Base-by-base conservation (phyloP, 2,888 invertebrate genomes). In the Eristalis arbustorum region DNA sequence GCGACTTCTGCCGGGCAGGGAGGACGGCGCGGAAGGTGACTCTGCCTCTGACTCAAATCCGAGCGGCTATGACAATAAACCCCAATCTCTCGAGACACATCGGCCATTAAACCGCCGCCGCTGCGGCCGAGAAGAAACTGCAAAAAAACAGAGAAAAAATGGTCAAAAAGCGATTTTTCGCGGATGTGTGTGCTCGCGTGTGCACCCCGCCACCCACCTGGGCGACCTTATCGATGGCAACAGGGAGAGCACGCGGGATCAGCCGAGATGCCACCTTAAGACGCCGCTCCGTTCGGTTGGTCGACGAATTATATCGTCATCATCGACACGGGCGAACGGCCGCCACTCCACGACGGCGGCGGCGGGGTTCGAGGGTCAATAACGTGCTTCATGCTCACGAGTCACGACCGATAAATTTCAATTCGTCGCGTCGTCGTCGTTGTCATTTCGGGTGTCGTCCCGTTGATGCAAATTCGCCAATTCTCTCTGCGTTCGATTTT, bases 61-160 rank as follows among this genome's bases (percentile, higher is more conserved):
- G 59, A 59, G 3, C 25, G 18, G 49, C 49, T 49, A 49, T 49
- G 49, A 49, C 49, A 49, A 49, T 49, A 49, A 49, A 18, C 18
- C 18, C 49, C 49, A 85, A 76, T 85, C 81, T 85, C 84, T 59
- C 28, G 81, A 74, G 72, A 76, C 72, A 68, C 62, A 81, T 81
- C 73, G 72, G 63, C 72, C 76, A 84, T 84, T 84, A 76, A 80
- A 72, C 68, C 57, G 57, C 37, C 31, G 42, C 49, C 49, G 49
- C 6, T 18, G 49, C 31, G 5, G 31, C 10, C 31, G 31, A 31
- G 67, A 71, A 80, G 73, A 84, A 75, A 61, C 64, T 31, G 18
- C 40, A 37, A 37, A 23, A 22, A 59, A 10, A n/a, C 23, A 23
- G 6, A 22, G 18, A 14, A 49, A 18, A 49, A 49, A n/a, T 18